Evolutionary conservation across 2,113 vertebrate genomes (phyloP).

Genomic region (Albula goreensis): DNA sequence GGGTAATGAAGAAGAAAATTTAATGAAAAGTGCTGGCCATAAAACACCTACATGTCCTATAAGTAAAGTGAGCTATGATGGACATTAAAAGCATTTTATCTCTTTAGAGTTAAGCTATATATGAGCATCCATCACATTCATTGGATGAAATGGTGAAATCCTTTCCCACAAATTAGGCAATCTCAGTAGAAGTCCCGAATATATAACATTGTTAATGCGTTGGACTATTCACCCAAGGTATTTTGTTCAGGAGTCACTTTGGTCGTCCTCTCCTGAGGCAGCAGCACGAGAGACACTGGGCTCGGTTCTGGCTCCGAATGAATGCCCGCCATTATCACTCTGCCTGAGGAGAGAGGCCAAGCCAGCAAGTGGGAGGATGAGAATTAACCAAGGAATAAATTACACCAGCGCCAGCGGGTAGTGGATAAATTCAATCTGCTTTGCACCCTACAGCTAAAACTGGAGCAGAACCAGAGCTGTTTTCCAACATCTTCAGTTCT

Average conservation of each 20-base stretch:
- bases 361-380: constrained; percentile 50
- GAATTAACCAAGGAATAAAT: constrained; percentile 64
- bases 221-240: not conserved
- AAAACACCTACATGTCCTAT: not conserved
- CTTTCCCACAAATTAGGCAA: not conserved
- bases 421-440: constrained; percentile 53
- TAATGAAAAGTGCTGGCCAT: not conserved
- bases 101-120: not conserved
- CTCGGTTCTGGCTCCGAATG: not conserved
- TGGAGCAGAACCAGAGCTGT: constrained; percentile 37
- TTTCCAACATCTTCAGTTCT: constrained; percentile 38
- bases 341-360: constrained; percentile 5
- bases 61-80: not conserved
- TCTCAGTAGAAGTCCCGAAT: constrained; percentile 9
- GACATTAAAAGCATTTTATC: not conserved
- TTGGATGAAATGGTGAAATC: not conserved
- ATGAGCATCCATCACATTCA: not conserved
- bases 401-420: constrained; percentile 53
- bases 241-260: constrained; percentile 9
- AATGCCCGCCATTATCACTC: constrained; percentile 6
- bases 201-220: not conserved
- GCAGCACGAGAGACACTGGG: not conserved
- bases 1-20: not conserved
- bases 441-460: constrained; percentile 53
- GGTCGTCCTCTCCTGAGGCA: not conserved